Base-by-base conservation (phyloP, 2,797 vertebrate species). In the Peromyscus melanophrys region DNA sequence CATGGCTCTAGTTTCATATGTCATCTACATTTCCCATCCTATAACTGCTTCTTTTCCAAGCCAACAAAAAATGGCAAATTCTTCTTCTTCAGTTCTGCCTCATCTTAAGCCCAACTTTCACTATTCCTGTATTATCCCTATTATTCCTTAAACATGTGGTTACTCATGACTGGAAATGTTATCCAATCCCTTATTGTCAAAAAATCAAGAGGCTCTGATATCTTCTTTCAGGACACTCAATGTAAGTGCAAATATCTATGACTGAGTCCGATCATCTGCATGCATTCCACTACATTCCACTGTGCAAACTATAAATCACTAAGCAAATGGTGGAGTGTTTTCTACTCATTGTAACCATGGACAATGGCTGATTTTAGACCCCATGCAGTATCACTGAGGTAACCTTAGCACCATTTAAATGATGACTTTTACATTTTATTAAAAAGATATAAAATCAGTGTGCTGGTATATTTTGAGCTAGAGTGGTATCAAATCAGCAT, bases 121-220 rank as follows among this genome's bases (percentile, higher is more conserved):
- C 99, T 98, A 99, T 97, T 89, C 99, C 98, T 94, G 99, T 99
- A 77, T 83, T 31, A 99, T 99, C 99, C 99, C 99, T 99, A 98
- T 99, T 99, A 99, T 96, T 99, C 99, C 98, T 99, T 99, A 99
- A 98, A 97, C 99, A 99, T 0, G 97, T 99, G 99, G 91, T 99
- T 99, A 59, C 99, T 99, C 95, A 99, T 99, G 82, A 99, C 99
- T 99, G 95, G 90, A 98, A 95, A 96, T 40, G 87, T 85, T 86
- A 85, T 4, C 2, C 90, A 2, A 1, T 83, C 1, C 59, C 80
- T 46, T 71, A 4, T n/a, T 52, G 6, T 93, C 34, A 81, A 63
- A 89, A 76, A 31, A 78, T 37, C 0, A 52, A 46, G 9, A 57
- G 40, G 34, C 3, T 96, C 6, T 43, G 9, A 34, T 8, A 61